Evolutionary conservation across 37 sponge, comb jelly and placozoan genomes (phyloP).

Genomic region (Crambe crambe): DNA sequence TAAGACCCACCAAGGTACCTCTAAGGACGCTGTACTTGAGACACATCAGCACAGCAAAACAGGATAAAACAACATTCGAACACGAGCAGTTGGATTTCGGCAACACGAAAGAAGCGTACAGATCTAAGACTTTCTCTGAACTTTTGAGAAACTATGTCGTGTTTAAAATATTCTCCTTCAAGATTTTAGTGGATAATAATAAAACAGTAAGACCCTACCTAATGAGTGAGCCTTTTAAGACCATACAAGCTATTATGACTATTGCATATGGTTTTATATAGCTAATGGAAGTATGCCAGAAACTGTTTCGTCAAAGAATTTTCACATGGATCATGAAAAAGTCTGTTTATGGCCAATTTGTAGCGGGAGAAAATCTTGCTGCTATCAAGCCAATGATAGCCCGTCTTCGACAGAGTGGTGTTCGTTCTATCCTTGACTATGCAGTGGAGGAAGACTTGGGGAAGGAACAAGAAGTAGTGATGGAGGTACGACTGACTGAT

Average conservation of each 20-base stretch:
- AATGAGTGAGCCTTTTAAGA: too few species aligned
- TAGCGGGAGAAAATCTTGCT: slow-evolving; percentile 71
- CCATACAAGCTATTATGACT: too few species aligned
- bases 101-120: slow-evolving; percentile 36
- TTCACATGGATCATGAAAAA: slow-evolving; percentile 66
- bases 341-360: slow-evolving; percentile 93
- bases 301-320: slow-evolving; percentile 38
- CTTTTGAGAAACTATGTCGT: slow-evolving; percentile 64
- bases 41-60: not conserved
- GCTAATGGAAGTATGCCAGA: slow-evolving; percentile 27
- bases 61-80: not conserved
- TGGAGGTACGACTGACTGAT: slow-evolving; percentile 41
- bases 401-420: slow-evolving; percentile 45
- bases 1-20: too few species aligned
- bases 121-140: slow-evolving; percentile 46
- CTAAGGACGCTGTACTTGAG: not conserved
- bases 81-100: slow-evolving; percentile 32
- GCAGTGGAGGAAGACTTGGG: slow-evolving; percentile 82
- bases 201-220: slow-evolving; percentile 22
- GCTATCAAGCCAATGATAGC: slow-evolving; percentile 48
- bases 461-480: slow-evolving; percentile 38
- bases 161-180: slow-evolving; percentile 45
- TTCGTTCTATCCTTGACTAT: slow-evolving; percentile 86
- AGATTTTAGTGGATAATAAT: slow-evolving; percentile 39
- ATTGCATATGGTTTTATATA: too few species aligned